Percentiles rank a stretch among this genome's conserved stretches.
Evolutionary conservation across 2,113 vertebrate species (phyloP).

Genomic region (Nerophis lumbriciformis): DNA sequence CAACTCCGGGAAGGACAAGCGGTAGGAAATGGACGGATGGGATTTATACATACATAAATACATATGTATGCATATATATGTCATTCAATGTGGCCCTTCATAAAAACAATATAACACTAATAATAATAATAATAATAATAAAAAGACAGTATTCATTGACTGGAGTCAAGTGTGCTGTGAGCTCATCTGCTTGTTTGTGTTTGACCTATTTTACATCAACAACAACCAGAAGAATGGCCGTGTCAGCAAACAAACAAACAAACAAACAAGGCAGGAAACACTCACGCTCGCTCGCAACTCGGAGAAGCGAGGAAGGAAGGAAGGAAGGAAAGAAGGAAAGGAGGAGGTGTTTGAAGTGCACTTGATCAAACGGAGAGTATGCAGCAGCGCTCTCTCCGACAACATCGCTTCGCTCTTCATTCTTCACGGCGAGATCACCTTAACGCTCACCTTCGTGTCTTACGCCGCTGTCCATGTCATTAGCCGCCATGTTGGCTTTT

Average conservation of each 20-base stretch:
- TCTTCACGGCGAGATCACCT: background rate
- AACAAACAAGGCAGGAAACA: background rate
- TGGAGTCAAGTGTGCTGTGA: background rate
- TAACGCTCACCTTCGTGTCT: background rate
- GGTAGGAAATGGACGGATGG: too few species aligned
- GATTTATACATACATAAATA: too few species aligned
- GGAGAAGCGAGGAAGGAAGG: slow-evolving; percentile 43
- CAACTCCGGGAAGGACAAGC: too few species aligned
- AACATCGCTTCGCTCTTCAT: slow-evolving; percentile 12
- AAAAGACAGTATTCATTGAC: background rate
- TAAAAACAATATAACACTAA: background rate
- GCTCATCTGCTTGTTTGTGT: slow-evolving; percentile 11
- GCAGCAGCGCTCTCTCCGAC: slow-evolving; percentile 57
- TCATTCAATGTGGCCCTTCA: too few species aligned
- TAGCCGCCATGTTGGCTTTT: too few species aligned
- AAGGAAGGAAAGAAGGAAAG: slow-evolving; percentile 51
- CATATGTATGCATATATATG: too few species aligned
- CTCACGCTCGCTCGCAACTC: slow-evolving; percentile 22
- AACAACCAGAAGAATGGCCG: slow-evolving; percentile 45
- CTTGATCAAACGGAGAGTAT: slow-evolving; percentile 68
- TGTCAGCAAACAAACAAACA: slow-evolving; percentile 41
- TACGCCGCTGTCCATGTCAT: background rate
- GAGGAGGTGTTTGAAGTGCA: slow-evolving; percentile 64
- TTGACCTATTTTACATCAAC: slow-evolving; percentile 61
- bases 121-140: background rate